These are phyloP conservation scores for Atrichornis clamosus DNA, from an alignment of 2,113 vertebrate species.

Conservation along the genomic window DNA sequence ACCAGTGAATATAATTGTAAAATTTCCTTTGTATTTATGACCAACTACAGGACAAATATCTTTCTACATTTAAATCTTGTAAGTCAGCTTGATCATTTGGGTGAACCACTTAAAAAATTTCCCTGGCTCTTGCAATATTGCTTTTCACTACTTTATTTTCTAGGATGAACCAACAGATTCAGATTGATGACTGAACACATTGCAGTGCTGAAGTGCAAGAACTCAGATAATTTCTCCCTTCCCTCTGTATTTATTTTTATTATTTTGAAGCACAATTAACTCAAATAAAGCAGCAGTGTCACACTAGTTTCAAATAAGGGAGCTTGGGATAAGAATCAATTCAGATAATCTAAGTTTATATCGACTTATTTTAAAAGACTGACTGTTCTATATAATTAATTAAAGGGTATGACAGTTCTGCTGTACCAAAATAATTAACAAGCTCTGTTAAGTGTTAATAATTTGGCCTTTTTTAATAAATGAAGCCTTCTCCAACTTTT, in stretches of 20 bases:
- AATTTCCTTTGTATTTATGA: background rate
- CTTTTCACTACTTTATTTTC: background rate
- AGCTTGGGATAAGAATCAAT: background rate
- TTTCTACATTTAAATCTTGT: background rate
- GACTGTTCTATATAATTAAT: background rate
- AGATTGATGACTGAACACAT: background rate
- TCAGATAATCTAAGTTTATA: background rate
- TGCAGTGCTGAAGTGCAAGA: background rate
- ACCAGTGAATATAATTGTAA: accelerated
- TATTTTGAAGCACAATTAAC: background rate
- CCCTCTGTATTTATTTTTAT: background rate
- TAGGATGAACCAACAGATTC: background rate
- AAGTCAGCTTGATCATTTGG: background rate
- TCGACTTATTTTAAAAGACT: background rate
- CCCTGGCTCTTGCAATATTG: background rate
- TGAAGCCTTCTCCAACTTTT: background rate
- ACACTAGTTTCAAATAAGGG: background rate
- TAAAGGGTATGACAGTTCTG: background rate
- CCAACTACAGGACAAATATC: background rate
- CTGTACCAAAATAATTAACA: background rate
- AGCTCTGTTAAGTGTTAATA: background rate
- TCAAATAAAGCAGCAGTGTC: background rate
- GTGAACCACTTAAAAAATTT: background rate
- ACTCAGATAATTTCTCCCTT: background rate
- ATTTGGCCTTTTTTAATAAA: background rate